Percentiles rank a stretch among this genome's conserved stretches.
Evolutionary conservation across 2,113 vertebrate species (phyloP).

Genomic region (Pan troglodytes): NHGRI_mPanTro3-v2.1_pri NC_072411.2:119706001-119706500

Average conservation of each 20-base stretch:
- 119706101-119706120: conserved; percentile 73
- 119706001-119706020: conserved; percentile 56
- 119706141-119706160: conserved; percentile 45
- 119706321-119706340: neutral
- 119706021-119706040: conserved; percentile 53
- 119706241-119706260: neutral
- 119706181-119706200: conserved; percentile 4
- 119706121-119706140: conserved; percentile 62
- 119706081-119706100: conserved; percentile 78
- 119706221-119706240: neutral
- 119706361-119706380: neutral
- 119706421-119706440: neutral
- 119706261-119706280: neutral
- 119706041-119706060: conserved; percentile 74
- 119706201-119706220: neutral
- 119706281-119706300: neutral
- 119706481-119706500: neutral
- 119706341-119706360: neutral
- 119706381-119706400: neutral
- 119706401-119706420: neutral
- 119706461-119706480: neutral
- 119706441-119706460: neutral
- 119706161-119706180: conserved; percentile 11
- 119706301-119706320: neutral
- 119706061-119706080: conserved; percentile 64